Evolutionary conservation across 2,113 vertebrate species (phyloP), one percentile per base, ranked within the genome.

Genomic region (Cervus canadensis): DNA sequence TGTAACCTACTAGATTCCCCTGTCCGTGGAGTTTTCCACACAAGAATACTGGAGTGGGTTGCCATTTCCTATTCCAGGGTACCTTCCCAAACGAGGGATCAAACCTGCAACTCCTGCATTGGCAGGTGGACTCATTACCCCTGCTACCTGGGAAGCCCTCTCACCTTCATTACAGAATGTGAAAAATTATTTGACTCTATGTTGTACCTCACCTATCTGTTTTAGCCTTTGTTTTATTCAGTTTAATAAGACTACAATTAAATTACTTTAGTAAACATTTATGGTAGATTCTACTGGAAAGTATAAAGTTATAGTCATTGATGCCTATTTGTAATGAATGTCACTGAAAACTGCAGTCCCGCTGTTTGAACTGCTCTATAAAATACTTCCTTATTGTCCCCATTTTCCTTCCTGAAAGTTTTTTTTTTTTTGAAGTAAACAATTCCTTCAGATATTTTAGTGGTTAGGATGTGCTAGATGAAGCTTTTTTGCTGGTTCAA

Each of bases 401-500:
- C 12, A 16, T 50, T 86, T 90, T 90, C 9, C 62, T 54, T 64
- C 74, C 79, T 64, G 67, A 67, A 64, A 76, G 52, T 50, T 92
- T 52, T 33, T 17, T 67, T 67, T 67, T 50, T 57, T 82, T 74
- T 85, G 59, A 94, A 88, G n/a, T 91, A 96, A 97, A 71, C 1
- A 50, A 3, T 83, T 94, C 17, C 36, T 96, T 90, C 64, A 88
- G 7, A 79, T 86, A 15, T 78, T 90, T 91, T 82, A 59, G 30
- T 96, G 62, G 67, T 82, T 94, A 95, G 82, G 15, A 60, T 97
- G 30, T 94, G n/a, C 79, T 89, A 59, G 16, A 43, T 62, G 83
- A 89, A 89, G 17, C 26, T 74, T 64, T 71, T 88, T 67, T 79
- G 21, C 17, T 90, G 28, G n/a, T 96, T 93, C 56, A 54, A 40